These are phyloP conservation scores for Deroptyus accipitrinus DNA, from an alignment of 2,113 vertebrate genomes.

Conservation along the genomic window DNA sequence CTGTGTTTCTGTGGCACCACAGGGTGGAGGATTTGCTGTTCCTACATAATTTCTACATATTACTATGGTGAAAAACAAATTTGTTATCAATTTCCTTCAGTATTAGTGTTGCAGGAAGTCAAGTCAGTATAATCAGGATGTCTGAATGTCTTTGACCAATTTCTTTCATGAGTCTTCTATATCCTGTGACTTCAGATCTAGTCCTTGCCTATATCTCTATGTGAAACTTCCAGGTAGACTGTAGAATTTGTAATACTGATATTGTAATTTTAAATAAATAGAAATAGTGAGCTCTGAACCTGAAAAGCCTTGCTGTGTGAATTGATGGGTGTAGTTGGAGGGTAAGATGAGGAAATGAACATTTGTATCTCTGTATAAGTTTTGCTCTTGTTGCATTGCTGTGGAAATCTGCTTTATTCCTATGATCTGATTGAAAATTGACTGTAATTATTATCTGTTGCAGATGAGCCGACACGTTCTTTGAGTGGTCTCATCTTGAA, in stretches of 20 bases:
- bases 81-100: not conserved
- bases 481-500: constrained; percentile 95
- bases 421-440: not conserved
- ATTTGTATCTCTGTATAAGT: not conserved
- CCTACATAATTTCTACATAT: not conserved
- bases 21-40: not conserved
- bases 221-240: not conserved
- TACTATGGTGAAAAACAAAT: not conserved
- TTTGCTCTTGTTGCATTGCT: not conserved
- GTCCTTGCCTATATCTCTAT: not conserved
- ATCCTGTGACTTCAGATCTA: not conserved
- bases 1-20: not conserved
- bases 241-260: not conserved
- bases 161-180: not conserved
- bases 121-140: not conserved
- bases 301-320: not conserved
- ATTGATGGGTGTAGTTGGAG: not conserved
- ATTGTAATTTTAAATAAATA: not conserved
- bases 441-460: constrained; percentile 29
- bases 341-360: not conserved
- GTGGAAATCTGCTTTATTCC: not conserved
- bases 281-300: not conserved
- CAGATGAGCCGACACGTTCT: constrained; percentile 96
- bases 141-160: not conserved
- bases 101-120: not conserved